Percentiles rank a stretch among this genome's conserved stretches.
Conservation (phyloP, 2,797 vertebrate species). For the Dendrocincla tyrannina region DNA sequence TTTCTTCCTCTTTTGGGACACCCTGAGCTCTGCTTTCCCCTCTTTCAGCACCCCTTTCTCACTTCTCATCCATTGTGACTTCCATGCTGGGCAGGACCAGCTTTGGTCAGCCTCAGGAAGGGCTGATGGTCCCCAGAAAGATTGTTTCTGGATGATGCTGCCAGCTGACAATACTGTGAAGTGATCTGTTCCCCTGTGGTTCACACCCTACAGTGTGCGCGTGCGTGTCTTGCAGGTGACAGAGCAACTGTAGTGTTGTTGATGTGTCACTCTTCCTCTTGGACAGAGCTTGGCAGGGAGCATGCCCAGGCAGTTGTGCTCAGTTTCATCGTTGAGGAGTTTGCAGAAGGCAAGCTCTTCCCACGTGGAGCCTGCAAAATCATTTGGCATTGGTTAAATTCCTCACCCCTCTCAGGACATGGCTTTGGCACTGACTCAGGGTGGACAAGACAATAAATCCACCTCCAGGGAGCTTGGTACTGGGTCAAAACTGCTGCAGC, state of each 20-base stretch:
- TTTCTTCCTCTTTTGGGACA: neutral
- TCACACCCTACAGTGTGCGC: fast-evolving
- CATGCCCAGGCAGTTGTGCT: neutral
- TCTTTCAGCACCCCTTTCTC: neutral
- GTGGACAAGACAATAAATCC: conserved; percentile 50
- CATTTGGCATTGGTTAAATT: conserved; percentile 36
- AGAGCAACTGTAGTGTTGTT: neutral
- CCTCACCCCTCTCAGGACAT: neutral
- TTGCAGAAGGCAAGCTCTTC: neutral
- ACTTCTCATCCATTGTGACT: neutral
- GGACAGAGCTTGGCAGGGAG: neutral
- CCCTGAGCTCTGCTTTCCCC: neutral
- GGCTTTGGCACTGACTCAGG: conserved; percentile 32
- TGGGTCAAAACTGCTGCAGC: conserved; percentile 44
- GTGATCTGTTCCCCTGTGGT: neutral
- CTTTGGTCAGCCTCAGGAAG: neutral
- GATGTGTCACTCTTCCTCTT: neutral
- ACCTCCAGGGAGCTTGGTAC: conserved; percentile 34
- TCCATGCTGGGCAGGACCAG: neutral
- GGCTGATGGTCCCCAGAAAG: neutral
- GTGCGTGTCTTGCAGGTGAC: neutral
- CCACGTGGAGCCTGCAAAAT: neutral
- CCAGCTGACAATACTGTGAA: neutral
- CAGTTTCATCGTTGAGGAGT: neutral
- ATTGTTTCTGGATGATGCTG: neutral